phyloP scores from a whole-genome alignment of 2,113 vertebrate species.

The Nyctibius bracteatus region DNA sequence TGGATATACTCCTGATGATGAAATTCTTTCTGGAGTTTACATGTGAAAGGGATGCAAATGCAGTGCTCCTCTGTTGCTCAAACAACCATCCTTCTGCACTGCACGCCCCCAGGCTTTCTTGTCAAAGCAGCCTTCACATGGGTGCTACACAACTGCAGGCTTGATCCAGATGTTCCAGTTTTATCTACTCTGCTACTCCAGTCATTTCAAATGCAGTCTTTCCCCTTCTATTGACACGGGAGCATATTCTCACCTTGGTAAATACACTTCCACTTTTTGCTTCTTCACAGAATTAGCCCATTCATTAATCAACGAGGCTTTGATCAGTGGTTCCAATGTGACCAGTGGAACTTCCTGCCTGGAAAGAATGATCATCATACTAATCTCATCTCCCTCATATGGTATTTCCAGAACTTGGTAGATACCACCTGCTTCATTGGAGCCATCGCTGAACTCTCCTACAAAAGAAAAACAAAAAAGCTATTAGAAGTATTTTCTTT shows the following conservation, averaged over 20 bases:
- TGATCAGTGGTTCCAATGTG: conserved; percentile 89
- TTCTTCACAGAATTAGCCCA: conserved; percentile 96
- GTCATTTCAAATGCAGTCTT: neutral
- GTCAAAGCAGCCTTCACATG: neutral
- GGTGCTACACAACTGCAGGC: neutral
- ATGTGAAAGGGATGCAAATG: neutral
- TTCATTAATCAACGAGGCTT: conserved; percentile 89
- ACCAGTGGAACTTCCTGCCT: conserved; percentile 94
- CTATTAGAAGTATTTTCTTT: neutral
- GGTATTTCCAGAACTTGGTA: conserved; percentile 98
- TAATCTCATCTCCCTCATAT: conserved; percentile 91
- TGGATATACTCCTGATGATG: neutral
- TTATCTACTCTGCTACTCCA: neutral
- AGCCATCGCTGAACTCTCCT: conserved; percentile 99
- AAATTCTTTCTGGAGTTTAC: neutral
- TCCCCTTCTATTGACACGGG: fast-evolving
- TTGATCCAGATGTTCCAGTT: neutral
- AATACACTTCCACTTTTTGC: conserved; percentile 96
- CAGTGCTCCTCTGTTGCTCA: neutral
- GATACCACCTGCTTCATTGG: conserved; percentile 93
- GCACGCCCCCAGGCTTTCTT: neutral
- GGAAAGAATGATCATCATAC: conserved; percentile 93
- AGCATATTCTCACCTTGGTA: conserved; percentile 83
- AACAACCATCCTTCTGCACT: neutral
- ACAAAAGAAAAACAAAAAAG: neutral